Conservation (phyloP, 2,888 invertebrate genomes). For the Polyommatus icarus region DNA sequence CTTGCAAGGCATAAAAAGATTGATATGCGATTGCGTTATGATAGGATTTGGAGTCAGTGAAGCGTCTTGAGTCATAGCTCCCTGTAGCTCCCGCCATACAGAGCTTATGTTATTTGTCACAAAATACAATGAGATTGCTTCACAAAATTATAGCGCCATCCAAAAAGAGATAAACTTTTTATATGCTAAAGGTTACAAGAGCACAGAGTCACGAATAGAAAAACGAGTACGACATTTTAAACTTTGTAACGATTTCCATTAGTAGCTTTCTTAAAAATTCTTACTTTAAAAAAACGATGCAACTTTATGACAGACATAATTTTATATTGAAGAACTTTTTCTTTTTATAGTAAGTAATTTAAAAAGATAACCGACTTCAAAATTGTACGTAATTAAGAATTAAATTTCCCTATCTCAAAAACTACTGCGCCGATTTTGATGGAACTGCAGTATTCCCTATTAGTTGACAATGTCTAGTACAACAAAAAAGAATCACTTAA, state of each 20-base stretch:
- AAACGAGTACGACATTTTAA: too few relatives aligned
- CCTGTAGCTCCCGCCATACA: constrained; percentile 50
- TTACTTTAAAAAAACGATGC: background rate
- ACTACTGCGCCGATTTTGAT: too few relatives aligned
- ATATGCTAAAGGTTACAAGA: background rate
- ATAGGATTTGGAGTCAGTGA: constrained; percentile 76
- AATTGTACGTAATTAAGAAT: too few relatives aligned
- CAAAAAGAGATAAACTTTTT: constrained; percentile 26
- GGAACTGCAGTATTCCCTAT: too few relatives aligned
- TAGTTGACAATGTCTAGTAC: too few relatives aligned
- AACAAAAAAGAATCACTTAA: too few relatives aligned
- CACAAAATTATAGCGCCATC: constrained; percentile 28
- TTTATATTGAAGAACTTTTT: background rate
- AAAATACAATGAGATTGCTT: constrained; percentile 43
- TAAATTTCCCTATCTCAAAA: too few relatives aligned
- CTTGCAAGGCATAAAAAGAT: constrained; percentile 39
- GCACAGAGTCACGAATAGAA: background rate
- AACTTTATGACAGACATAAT: background rate
- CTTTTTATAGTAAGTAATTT: too few relatives aligned
- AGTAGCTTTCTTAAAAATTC: background rate
- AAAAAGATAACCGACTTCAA: too few relatives aligned
- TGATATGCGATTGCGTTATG: constrained; percentile 77
- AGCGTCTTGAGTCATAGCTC: constrained; percentile 57
- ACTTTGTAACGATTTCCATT: background rate
- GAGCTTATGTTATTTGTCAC: constrained; percentile 59